A percentile compares a stretch with the other conserved stretches of the same genome.
phyloP scores from a whole-genome alignment of 2,797 vertebrate species.

The Nannoperca obscura region DNA sequence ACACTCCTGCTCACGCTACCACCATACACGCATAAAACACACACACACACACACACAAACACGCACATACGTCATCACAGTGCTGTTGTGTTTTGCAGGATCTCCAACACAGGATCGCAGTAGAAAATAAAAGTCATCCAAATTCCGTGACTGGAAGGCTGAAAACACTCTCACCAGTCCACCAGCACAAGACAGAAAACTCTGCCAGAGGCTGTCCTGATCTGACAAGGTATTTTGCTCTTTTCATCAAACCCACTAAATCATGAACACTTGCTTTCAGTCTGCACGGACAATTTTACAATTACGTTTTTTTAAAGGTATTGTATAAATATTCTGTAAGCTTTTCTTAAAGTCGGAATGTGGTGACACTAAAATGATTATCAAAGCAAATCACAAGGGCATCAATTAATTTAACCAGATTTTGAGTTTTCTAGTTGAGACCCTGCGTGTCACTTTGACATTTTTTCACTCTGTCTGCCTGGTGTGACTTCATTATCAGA shows the following conservation, averaged over 20 bases:
- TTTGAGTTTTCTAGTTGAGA: conserved; percentile 27
- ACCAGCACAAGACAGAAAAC: conserved; percentile 52
- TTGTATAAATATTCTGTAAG: not conserved
- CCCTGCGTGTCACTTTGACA: conserved; percentile 43
- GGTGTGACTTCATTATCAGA: conserved; percentile 62
- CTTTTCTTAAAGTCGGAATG: not conserved
- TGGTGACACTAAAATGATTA: conserved; percentile 35
- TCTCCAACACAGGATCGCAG: conserved; percentile 14
- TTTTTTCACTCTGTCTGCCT: conserved; percentile 40
- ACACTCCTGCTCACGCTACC: conserved; percentile 79
- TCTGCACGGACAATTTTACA: conserved; percentile 25
- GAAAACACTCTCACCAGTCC: conserved; percentile 53
- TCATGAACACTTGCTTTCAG: conserved; percentile 42
- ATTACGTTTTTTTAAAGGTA: not conserved
- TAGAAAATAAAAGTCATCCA: conserved; percentile 39
- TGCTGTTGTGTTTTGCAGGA: conserved; percentile 8
- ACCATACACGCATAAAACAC: conserved; percentile 52
- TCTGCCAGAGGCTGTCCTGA: conserved; percentile 62
- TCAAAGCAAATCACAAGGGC: conserved; percentile 54
- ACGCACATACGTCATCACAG: conserved; percentile 45
- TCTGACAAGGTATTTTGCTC: conserved; percentile 67
- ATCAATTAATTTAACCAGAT: conserved; percentile 36
- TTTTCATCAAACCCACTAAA: conserved; percentile 53
- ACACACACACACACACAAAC: conserved; percentile 36
- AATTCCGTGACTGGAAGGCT: conserved; percentile 67